Evolutionary conservation across 2,113 vertebrate genomes (phyloP).

Genomic region (Hydropotes inermis): DNA sequence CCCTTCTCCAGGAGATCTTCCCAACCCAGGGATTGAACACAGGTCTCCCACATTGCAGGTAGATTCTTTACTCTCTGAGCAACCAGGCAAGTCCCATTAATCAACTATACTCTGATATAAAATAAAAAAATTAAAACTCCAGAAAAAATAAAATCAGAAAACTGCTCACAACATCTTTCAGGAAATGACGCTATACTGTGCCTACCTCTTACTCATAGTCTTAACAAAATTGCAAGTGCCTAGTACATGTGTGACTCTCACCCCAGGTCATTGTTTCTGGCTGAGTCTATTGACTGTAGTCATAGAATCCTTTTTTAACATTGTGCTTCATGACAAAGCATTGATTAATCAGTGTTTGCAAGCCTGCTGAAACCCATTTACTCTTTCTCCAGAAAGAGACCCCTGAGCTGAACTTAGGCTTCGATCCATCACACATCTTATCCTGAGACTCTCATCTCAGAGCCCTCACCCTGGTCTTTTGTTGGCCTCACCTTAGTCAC

Average conservation of each 20-base stretch:
- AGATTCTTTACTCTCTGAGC: neutral
- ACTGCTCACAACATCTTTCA: neutral
- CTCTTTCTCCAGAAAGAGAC: neutral
- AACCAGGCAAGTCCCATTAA: neutral
- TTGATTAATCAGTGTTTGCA: neutral
- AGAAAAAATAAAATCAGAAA: neutral
- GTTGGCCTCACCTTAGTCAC: neutral
- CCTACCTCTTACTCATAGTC: neutral
- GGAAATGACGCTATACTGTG: neutral
- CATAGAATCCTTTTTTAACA: neutral
- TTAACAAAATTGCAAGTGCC: too few species aligned
- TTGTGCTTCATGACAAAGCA: neutral
- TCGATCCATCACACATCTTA: neutral
- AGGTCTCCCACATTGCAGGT: neutral
- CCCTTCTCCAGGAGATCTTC: neutral
- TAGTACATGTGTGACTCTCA: rapidly evolving
- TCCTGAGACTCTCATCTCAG: neutral
- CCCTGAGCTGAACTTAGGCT: neutral
- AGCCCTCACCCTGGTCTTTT: neutral
- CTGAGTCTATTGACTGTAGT: neutral
- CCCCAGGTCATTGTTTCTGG: rapidly evolving
- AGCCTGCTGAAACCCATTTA: rapidly evolving
- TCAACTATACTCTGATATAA: neutral
- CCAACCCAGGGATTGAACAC: neutral
- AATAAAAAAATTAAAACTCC: neutral